These are phyloP conservation scores for Butorides virescens DNA, from an alignment of 2,113 vertebrate genomes.

Conservation along the genomic window DNA sequence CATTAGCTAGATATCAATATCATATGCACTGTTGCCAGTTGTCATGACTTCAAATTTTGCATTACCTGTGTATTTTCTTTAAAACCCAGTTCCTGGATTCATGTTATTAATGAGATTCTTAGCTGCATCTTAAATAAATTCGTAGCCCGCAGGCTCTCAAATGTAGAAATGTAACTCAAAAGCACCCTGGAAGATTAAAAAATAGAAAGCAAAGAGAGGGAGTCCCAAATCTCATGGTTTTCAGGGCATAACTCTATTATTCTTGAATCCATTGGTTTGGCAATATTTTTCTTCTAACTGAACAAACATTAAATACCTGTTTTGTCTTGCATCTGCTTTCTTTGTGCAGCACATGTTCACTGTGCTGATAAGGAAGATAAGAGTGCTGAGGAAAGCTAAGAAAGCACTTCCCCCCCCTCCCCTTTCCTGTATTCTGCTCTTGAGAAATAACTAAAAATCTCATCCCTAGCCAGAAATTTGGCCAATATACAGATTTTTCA, in stretches of 20 bases:
- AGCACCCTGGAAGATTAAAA: slow-evolving; percentile 3
- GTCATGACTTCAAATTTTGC: background rate
- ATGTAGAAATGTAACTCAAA: background rate
- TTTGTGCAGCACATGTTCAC: background rate
- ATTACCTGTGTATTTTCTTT: slow-evolving; percentile 24
- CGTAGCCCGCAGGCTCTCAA: background rate
- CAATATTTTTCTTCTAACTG: slow-evolving; percentile 21
- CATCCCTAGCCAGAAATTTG: background rate
- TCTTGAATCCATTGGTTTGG: background rate
- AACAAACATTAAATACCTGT: background rate
- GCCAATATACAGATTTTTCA: background rate
- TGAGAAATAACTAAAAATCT: background rate
- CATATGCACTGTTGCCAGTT: background rate
- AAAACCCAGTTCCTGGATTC: background rate
- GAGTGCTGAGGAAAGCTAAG: background rate
- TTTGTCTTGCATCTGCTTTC: background rate
- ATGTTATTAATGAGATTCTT: slow-evolving; percentile 24
- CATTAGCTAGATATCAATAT: slow-evolving; percentile 15
- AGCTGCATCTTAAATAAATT: slow-evolving; percentile 15
- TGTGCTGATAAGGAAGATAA: background rate
- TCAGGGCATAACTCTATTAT: background rate
- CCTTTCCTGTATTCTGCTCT: background rate
- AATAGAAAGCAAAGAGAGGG: background rate
- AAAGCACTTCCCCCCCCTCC: background rate
- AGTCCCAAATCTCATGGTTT: slow-evolving; percentile 7